Evolutionary conservation across 2,113 vertebrate genomes (phyloP), one percentile per base, ranked within the genome.

Genomic region (Cercocebus atys): DNA sequence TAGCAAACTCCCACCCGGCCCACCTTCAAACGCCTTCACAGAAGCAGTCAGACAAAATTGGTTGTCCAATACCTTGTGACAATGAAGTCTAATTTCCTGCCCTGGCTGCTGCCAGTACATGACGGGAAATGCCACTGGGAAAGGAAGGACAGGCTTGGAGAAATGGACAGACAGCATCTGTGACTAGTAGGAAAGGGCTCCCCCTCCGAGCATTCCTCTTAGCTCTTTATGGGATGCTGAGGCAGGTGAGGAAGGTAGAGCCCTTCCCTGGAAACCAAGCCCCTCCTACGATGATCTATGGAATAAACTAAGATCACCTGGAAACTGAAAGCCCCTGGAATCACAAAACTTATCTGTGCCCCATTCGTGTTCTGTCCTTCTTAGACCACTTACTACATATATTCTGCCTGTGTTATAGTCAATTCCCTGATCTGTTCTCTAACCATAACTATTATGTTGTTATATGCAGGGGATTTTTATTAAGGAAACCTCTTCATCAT

Each of bases 1-100:
- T 70, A 94, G 70, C 55, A 25, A 91, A 57, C 23, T 16, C 70
- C 43, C 12, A 52, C 32, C 32, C 8, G 30, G 32, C n/a, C 38
- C 50, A 12, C 72, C 45, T 85, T 64, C 66, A 50, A 57, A 82
- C 20, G 32, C 43, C 43, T 94, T 88, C 35, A 18, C 0, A 30
- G 68, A 87, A 50, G 38, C 18, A 27, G 45, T 47, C 73, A 68
- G 75, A 47, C 64, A 61, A 72, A 47, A 43, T 1, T 38, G 7
- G 72, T 22, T 32, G 57, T 14, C 20, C 25, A 50, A 79, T 32
- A 25, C n/a, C 0, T 0, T 32, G 17, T 8, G 7, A 16, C 25
- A 22, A 5, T 6, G 27, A 66, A 83, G 2, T 38, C 45, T 1
- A 40, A 13, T 38, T 76, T 72, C 81, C 52, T 55, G n/a, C 73